Conservation (phyloP, 2,888 invertebrate species). For the Heliconius hortense region DNA sequence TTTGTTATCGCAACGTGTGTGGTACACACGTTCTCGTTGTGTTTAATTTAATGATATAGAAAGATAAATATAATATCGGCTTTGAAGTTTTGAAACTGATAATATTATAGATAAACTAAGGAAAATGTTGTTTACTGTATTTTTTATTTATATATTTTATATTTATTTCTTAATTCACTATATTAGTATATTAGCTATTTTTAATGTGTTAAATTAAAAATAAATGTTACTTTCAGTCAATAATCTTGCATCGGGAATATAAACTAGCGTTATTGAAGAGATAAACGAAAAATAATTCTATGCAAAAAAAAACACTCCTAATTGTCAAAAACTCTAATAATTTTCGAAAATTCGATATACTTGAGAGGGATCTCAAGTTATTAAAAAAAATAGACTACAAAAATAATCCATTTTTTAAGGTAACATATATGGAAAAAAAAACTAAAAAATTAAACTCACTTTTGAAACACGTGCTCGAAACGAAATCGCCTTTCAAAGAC, state of each 20-base stretch:
- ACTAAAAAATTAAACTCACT: slow-evolving; percentile 38
- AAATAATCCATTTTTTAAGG: not conserved
- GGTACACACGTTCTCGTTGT: not conserved
- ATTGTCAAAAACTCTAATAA: not conserved
- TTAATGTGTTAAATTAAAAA: not conserved
- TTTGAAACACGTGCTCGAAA: slow-evolving; percentile 40
- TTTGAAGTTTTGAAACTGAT: not conserved
- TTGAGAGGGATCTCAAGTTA: no score
- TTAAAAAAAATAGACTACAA: not conserved
- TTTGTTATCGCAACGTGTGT: not conserved
- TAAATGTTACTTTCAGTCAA: not conserved
- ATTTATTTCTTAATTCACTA: not conserved
- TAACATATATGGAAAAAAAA: not conserved
- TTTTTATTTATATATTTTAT: not conserved
- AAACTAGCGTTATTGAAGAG: not conserved
- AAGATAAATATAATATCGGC: slow-evolving; percentile 10
- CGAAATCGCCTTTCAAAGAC: slow-evolving; percentile 28
- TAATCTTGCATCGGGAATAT: no score
- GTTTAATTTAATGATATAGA: not conserved
- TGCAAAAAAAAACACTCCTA: not conserved
- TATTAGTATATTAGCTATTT: not conserved
- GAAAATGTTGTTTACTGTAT: not conserved
- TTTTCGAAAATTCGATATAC: not conserved
- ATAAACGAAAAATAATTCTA: not conserved
- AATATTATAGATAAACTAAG: not conserved